phyloP scores from a whole-genome alignment of 2,888 invertebrate genomes.

The Tricholauxania praeusta region DNA sequence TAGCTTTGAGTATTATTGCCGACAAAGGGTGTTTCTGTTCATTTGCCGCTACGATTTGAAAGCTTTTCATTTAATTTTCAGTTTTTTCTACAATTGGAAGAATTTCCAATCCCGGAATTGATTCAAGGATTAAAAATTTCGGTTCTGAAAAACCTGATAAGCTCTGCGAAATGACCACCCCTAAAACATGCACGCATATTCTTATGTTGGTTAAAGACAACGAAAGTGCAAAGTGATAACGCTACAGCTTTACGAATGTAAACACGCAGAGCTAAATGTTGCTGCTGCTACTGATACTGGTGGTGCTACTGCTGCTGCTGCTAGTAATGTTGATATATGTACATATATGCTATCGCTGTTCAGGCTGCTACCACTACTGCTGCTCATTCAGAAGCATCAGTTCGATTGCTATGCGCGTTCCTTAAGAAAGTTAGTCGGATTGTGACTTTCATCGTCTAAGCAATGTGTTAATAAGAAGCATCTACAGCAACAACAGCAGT shows the following conservation, averaged over 20 bases:
- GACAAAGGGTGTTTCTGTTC: no score
- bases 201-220: background rate
- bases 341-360: background rate
- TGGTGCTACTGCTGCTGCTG: constrained; percentile 13
- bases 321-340: background rate
- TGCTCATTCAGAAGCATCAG: constrained; percentile 26
- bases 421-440: constrained; percentile 59
- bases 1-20: no score
- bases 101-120: no score
- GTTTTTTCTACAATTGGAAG: background rate
- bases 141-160: no score
- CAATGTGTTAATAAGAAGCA: constrained; percentile 37
- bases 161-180: no score
- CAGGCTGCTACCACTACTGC: constrained; percentile 25
- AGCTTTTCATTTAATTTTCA: no score
- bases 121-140: no score
- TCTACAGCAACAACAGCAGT: constrained; percentile 9
- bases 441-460: constrained; percentile 51
- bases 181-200: no score
- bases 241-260: background rate
- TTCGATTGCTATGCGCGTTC: constrained; percentile 53
- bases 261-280: background rate
- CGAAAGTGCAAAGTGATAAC: background rate
- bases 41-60: no score
- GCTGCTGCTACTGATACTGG: background rate